Percentiles rank a stretch among this genome's conserved stretches.
Conservation (phyloP, 2,888 invertebrate species). For the Andrena dorsata region DNA sequence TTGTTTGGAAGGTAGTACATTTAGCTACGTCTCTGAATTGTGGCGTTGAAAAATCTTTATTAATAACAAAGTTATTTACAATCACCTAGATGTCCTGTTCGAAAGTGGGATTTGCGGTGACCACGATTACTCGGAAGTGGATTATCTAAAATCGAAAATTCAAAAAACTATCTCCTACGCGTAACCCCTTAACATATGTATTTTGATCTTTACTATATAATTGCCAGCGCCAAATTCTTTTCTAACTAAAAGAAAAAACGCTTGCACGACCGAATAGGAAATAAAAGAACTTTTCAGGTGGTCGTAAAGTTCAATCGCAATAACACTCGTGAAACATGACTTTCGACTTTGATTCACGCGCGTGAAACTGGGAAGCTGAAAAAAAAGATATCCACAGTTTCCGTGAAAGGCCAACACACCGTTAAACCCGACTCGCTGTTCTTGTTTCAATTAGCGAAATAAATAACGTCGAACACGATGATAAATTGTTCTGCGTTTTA, state of each 20-base stretch:
- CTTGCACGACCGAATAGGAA: not conserved
- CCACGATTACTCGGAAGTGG: no score
- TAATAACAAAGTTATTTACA: no score
- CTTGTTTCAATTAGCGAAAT: constrained; percentile 30
- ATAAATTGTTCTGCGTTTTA: constrained; percentile 35
- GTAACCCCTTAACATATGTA: no score
- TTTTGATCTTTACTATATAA: no score
- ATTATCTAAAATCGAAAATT: no score
- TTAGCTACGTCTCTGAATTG: no score
- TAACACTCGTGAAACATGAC: not conserved
- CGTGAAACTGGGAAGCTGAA: not conserved
- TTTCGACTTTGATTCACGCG: not conserved
- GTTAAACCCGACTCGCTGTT: constrained; percentile 3
- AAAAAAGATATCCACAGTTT: not conserved
- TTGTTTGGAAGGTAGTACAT: no score
- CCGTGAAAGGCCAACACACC: not conserved
- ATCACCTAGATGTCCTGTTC: no score
- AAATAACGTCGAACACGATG: constrained; percentile 12
- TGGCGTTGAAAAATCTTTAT: no score
- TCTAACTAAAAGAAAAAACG: not conserved
- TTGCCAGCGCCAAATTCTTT: no score
- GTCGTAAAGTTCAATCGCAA: not conserved
- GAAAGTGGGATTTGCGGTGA: no score
- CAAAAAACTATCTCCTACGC: no score
- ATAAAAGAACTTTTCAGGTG: not conserved